A percentile compares a stretch with the other conserved stretches of the same genome.
phyloP scores from a whole-genome alignment of 2,888 invertebrate species.

The Epinotia ramella region DNA sequence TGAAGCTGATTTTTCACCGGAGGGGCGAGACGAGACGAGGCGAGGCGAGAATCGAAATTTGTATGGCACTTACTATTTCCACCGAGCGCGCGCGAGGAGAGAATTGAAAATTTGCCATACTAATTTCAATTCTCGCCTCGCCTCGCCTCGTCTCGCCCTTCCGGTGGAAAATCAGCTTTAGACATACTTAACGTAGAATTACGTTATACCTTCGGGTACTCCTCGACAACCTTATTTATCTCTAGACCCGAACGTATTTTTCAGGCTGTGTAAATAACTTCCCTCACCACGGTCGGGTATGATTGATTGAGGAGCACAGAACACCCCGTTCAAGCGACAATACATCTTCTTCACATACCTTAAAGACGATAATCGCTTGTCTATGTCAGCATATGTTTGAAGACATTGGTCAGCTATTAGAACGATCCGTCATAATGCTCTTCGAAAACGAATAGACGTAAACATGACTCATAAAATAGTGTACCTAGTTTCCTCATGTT shows the following conservation, averaged over 20 bases:
- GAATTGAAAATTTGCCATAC: no score
- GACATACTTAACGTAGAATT: background rate
- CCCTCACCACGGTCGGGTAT: constrained; percentile 1
- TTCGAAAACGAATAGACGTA: background rate
- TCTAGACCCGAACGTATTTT: background rate
- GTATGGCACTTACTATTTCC: no score
- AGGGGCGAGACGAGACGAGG: no score
- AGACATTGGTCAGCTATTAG: constrained; percentile 10
- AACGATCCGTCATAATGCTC: constrained; percentile 12
- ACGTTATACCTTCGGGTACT: background rate
- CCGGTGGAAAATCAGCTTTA: no score
- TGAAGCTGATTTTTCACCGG: no score
- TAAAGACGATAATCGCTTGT: background rate
- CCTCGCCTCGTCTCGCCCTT: no score
- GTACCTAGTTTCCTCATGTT: no score
- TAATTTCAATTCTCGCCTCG: no score
- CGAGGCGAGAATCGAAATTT: no score
- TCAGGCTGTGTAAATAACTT: background rate
- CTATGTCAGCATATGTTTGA: background rate
- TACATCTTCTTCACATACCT: background rate
- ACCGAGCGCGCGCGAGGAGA: no score
- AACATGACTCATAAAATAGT: background rate
- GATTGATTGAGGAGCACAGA: constrained; percentile 18
- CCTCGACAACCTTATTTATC: background rate
- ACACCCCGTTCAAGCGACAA: background rate